Conservation (phyloP, 2,888 invertebrate species). For the Gortyna flavago region DNA sequence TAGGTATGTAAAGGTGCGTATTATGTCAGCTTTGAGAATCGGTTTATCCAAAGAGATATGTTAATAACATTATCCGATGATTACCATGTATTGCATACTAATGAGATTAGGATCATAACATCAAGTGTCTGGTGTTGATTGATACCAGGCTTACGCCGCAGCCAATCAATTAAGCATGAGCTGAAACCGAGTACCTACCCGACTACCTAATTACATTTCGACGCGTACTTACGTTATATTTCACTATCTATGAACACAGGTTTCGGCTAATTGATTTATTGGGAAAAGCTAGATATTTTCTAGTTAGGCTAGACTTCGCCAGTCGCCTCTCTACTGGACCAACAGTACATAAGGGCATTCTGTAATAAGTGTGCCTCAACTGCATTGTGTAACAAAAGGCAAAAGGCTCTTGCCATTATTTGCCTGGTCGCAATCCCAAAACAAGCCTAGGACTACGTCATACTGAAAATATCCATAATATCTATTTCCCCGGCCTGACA, state of each 20-base stretch:
- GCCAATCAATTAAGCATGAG: conserved; percentile 60
- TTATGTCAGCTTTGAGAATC: conserved; percentile 17
- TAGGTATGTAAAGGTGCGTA: background rate
- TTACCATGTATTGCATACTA: conserved; percentile 63
- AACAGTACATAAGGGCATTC: background rate
- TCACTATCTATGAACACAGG: conserved; percentile 42
- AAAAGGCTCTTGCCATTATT: conserved; percentile 5
- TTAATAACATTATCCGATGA: conserved; percentile 59
- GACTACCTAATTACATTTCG: conserved; percentile 61
- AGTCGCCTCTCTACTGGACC: background rate
- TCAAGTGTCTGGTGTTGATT: conserved; percentile 66
- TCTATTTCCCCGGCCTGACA: background rate
- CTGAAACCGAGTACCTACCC: conserved; percentile 45
- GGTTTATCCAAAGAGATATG: conserved; percentile 45
- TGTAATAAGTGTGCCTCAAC: conserved; percentile 2
- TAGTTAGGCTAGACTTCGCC: background rate
- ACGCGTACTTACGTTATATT: conserved; percentile 47
- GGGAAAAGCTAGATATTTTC: conserved; percentile 38
- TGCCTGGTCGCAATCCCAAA: background rate
- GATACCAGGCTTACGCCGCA: conserved; percentile 58
- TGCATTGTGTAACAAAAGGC: conserved; percentile 16
- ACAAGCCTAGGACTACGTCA: background rate
- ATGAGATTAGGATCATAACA: conserved; percentile 63
- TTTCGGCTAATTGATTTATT: conserved; percentile 56
- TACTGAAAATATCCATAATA: conserved; percentile 18